phyloP scores from a whole-genome alignment of 2,888 invertebrate species.

The Troglohyphantes excavatus region DNA sequence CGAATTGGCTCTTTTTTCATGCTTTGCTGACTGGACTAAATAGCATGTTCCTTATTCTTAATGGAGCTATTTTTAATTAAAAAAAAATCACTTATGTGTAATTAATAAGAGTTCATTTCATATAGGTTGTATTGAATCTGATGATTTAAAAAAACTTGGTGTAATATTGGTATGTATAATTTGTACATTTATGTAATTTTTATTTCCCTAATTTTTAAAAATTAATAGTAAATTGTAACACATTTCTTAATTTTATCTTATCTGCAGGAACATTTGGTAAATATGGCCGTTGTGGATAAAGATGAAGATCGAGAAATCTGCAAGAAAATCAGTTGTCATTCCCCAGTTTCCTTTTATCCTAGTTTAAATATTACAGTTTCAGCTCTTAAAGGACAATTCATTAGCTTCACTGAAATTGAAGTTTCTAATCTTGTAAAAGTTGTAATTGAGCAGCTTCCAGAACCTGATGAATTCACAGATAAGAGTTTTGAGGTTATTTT shows the following conservation, averaged over 20 bases:
- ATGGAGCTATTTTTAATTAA: too few relatives aligned
- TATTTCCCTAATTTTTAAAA: neutral
- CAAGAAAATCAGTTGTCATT: conserved; percentile 83
- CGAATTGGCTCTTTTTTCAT: too few relatives aligned
- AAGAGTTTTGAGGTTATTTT: conserved; percentile 85
- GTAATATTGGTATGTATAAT: conserved; percentile 87
- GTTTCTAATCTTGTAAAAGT: conserved; percentile 85
- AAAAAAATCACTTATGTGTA: too few relatives aligned
- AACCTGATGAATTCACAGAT: conserved; percentile 85
- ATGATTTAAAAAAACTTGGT: conserved; percentile 87
- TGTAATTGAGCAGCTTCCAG: conserved; percentile 86
- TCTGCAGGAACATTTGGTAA: conserved; percentile 83
- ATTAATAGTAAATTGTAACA: neutral
- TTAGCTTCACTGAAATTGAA: conserved; percentile 81
- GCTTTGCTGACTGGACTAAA: too few relatives aligned
- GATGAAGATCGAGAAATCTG: conserved; percentile 84
- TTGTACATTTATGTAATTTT: neutral
- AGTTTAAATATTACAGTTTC: neutral
- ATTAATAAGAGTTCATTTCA: conserved; percentile 23
- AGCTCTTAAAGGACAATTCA: neutral
- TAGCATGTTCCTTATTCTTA: too few relatives aligned
- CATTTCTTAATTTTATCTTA: conserved; percentile 74
- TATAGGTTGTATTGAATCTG: conserved; percentile 85
- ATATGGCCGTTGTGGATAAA: conserved; percentile 85
- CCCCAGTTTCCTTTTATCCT: conserved; percentile 81